phyloP scores from a whole-genome alignment of 1,140 invertebrate species.

The Temnothorax nylanderi region DNA sequence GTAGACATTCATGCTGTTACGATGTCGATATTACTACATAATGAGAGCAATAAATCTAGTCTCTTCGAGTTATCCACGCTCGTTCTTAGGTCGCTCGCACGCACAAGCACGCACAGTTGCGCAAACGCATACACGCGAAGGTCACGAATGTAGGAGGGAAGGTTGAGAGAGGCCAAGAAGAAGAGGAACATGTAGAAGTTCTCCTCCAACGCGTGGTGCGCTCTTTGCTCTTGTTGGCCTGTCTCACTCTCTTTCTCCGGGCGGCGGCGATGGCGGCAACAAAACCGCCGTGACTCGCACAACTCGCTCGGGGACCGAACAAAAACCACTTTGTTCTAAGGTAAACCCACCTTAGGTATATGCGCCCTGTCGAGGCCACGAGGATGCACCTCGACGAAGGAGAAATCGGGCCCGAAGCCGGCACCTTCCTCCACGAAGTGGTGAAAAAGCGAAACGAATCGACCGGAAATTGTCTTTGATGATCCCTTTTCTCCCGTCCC shows the following conservation, averaged over 20 bases:
- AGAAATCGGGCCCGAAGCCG: constrained; percentile 1
- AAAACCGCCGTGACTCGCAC: constrained; percentile 79
- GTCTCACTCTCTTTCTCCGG: constrained; percentile 27
- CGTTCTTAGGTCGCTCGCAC: constrained; percentile 22
- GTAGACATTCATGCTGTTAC: neutral
- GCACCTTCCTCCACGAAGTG: constrained; percentile 25
- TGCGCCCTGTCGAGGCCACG: constrained; percentile 63
- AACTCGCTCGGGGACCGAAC: constrained; percentile 70
- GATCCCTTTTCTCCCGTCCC: constrained; percentile 48
- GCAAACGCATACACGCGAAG: constrained; percentile 59
- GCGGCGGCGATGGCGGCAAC: constrained; percentile 64
- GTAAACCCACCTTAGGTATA: constrained; percentile 76
- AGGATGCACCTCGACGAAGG: constrained; percentile 47
- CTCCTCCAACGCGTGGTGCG: constrained; percentile 68
- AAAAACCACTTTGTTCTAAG: constrained; percentile 82
- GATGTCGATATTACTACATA: neutral
- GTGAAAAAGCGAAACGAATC: constrained; percentile 81
- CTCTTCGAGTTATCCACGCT: constrained; percentile 10
- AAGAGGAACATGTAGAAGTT: constrained; percentile 32
- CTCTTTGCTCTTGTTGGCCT: constrained; percentile 65
- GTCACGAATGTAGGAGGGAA: constrained; percentile 47
- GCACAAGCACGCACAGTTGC: constrained; percentile 42
- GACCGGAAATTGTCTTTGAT: constrained; percentile 81
- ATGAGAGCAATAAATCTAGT: constrained; percentile 12
- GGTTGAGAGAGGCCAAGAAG: constrained; percentile 26